phyloP scores from a whole-genome alignment of 2,113 vertebrate species.

The Anguilla japonica region DNA sequence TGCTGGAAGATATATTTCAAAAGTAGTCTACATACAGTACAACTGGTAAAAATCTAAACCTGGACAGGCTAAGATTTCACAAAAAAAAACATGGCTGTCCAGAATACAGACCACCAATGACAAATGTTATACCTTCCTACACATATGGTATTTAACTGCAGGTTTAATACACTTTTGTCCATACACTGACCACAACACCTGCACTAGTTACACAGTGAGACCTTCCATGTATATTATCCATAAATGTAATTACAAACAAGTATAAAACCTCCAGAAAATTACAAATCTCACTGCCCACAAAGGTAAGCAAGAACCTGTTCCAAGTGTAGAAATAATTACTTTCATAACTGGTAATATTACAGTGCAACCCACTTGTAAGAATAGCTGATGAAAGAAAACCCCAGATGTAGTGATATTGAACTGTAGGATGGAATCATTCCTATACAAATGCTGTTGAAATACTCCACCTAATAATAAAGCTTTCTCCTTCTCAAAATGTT shows the following conservation, averaged over 20 bases:
- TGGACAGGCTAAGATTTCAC: too few relatives aligned
- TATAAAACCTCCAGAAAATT: neutral
- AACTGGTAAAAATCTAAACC: too few relatives aligned
- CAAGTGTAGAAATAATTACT: neutral
- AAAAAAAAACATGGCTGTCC: too few relatives aligned
- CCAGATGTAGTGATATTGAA: too few relatives aligned
- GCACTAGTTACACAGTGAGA: neutral
- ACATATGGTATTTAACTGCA: neutral
- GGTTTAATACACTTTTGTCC: neutral
- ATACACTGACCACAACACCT: neutral
- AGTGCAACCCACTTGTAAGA: neutral
- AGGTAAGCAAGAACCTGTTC: neutral
- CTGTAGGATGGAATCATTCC: too few relatives aligned
- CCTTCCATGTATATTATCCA: neutral
- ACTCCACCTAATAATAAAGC: too few relatives aligned
- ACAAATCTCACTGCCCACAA: neutral
- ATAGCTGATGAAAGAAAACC: neutral
- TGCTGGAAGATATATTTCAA: neutral
- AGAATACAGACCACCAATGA: too few relatives aligned
- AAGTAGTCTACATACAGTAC: too few relatives aligned
- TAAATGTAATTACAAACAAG: neutral
- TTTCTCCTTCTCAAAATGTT: too few relatives aligned
- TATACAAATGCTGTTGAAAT: too few relatives aligned
- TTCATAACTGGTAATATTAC: too few relatives aligned
- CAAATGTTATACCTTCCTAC: too few relatives aligned